A percentile compares a stretch with the other conserved stretches of the same genome.
These are phyloP conservation scores for Colossoma macropomum DNA, from an alignment of 2,113 vertebrate genomes.

Conservation along the genomic window DNA sequence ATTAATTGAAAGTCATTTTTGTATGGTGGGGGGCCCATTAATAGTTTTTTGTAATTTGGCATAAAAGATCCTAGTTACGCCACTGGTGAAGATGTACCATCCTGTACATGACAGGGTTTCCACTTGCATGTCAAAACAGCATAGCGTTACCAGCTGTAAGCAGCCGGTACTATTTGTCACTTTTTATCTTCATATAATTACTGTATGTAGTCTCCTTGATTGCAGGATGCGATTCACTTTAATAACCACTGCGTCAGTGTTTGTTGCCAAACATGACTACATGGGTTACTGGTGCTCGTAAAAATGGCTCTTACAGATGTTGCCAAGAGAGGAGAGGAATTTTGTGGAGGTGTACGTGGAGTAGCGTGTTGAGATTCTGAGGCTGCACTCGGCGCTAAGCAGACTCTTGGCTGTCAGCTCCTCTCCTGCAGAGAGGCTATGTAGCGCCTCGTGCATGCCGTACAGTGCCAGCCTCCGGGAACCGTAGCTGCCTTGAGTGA, in stretches of 20 bases:
- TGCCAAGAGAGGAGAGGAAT: neutral
- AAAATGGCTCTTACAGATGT: slow-evolving; percentile 3
- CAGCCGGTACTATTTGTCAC: neutral
- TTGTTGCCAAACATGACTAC: slow-evolving; percentile 14
- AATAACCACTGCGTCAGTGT: neutral
- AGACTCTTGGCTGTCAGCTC: slow-evolving; percentile 24
- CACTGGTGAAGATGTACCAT: neutral
- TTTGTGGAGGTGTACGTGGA: slow-evolving; percentile 8
- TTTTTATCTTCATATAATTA: neutral
- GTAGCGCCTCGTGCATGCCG: neutral
- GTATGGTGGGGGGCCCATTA: too few species aligned
- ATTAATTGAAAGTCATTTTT: too few species aligned
- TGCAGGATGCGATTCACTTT: slow-evolving; percentile 2
- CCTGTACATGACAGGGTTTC: neutral
- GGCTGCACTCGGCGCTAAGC: neutral
- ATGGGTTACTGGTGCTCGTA: neutral
- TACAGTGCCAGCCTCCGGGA: slow-evolving; percentile 10
- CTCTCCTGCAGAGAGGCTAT: neutral
- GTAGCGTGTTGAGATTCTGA: neutral
- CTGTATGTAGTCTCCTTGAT: neutral
- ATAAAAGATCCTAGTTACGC: too few species aligned
- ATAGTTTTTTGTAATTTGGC: too few species aligned
- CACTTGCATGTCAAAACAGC: neutral
- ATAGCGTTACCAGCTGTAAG: neutral
- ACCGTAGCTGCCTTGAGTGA: slow-evolving; percentile 5